These are phyloP conservation scores for Furnarius figulus DNA, from an alignment of 2,113 vertebrate species.

Conservation along the genomic window DNA sequence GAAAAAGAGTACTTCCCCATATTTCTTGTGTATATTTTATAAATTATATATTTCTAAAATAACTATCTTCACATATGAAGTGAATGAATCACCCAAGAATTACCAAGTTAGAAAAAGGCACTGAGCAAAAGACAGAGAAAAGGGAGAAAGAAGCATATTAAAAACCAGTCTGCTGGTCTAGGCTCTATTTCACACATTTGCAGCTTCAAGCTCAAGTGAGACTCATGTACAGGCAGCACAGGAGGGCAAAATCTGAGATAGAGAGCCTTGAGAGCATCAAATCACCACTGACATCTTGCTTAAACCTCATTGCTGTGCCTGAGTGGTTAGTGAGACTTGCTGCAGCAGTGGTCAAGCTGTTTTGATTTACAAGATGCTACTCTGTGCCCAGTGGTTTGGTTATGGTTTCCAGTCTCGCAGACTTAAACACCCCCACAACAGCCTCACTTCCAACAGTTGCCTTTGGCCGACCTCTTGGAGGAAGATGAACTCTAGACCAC, in stretches of 20 bases:
- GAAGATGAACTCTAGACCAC: neutral
- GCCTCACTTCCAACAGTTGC: neutral
- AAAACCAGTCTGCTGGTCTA: neutral
- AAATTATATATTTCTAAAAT: neutral
- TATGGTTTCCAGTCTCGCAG: neutral
- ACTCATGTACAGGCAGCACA: fast-evolving
- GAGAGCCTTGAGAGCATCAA: neutral
- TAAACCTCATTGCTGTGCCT: neutral
- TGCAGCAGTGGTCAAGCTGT: neutral
- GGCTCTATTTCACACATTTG: neutral
- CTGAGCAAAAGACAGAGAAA: neutral
- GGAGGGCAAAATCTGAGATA: neutral
- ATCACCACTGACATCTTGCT: neutral
- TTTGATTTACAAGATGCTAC: neutral
- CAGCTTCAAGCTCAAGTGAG: neutral
- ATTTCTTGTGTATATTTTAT: neutral
- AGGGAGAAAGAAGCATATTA: neutral
- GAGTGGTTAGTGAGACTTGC: neutral
- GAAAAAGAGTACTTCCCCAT: neutral
- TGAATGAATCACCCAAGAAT: neutral
- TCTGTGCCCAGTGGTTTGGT: neutral
- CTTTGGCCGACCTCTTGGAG: neutral
- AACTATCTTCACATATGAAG: neutral
- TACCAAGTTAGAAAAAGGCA: neutral
- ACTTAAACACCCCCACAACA: neutral